A percentile compares a stretch with the other conserved stretches of the same genome.
Evolutionary conservation across 2,888 invertebrate species (phyloP).

Genomic region (Ornithoptera priamus): DNA sequence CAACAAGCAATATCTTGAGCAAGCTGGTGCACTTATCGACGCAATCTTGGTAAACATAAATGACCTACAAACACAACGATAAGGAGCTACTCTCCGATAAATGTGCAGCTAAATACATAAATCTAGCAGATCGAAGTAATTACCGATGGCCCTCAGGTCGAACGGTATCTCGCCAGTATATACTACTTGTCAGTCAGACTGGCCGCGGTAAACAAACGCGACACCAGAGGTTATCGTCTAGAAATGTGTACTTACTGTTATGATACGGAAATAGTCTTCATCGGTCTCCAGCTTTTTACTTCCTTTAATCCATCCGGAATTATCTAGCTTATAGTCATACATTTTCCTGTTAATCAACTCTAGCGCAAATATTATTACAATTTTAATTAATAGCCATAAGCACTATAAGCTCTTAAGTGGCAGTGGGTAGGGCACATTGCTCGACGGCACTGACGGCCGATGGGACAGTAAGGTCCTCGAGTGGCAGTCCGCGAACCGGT

Average conservation of each 20-base stretch:
- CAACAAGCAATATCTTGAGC: too few species aligned
- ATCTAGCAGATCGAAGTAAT: slow-evolving; percentile 13
- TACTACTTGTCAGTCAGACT: slow-evolving; percentile 65
- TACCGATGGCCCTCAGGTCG: slow-evolving; percentile 53
- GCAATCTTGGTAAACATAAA: slow-evolving; percentile 11
- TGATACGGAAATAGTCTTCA: slow-evolving; percentile 53
- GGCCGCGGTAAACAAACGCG: slow-evolving; percentile 60
- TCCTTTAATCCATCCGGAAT: too few species aligned
- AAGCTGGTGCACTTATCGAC: too few species aligned
- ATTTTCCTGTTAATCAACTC: too few species aligned
- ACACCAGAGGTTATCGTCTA: slow-evolving; percentile 51
- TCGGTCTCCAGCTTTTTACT: slow-evolving; percentile 31
- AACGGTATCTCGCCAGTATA: slow-evolving; percentile 44
- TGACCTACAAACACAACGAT: slow-evolving; percentile 20
- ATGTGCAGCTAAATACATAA: slow-evolving; percentile 10
- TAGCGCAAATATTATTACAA: too few species aligned
- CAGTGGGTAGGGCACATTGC: too few species aligned
- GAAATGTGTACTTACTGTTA: slow-evolving; percentile 39
- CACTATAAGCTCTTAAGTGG: too few species aligned
- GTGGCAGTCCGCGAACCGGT: too few species aligned
- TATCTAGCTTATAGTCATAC: too few species aligned
- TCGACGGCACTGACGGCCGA: too few species aligned
- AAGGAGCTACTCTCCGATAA: not conserved
- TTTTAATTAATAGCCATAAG: too few species aligned
- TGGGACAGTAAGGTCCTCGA: too few species aligned